Conservation (phyloP, 2,797 vertebrate species). For the Anguilla megastoma region DNA sequence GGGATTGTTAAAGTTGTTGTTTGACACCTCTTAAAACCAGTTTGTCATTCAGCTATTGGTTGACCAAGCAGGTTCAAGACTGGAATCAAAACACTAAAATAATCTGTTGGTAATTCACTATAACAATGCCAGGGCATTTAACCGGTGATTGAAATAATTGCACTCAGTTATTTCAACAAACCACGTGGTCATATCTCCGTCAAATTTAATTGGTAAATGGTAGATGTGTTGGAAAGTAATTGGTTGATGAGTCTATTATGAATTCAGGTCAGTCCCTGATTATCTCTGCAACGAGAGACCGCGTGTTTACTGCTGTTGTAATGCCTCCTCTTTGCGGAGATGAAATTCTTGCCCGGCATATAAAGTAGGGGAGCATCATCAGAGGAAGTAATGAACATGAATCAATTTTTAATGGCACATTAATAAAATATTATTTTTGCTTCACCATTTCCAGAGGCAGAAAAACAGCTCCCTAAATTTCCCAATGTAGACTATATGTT, state of each 20-base stretch:
- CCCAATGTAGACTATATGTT: constrained; percentile 42
- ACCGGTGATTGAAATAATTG: constrained; percentile 6
- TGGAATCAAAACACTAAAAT: background rate
- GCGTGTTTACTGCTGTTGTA: constrained; percentile 42
- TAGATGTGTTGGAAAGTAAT: constrained; percentile 23
- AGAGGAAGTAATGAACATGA: constrained; percentile 61
- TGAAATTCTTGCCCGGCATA: constrained; percentile 49
- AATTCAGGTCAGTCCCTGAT: constrained; percentile 31
- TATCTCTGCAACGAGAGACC: constrained; percentile 41
- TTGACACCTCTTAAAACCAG: background rate
- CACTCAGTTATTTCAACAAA: constrained; percentile 14
- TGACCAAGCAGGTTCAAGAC: background rate
- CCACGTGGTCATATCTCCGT: constrained; percentile 11
- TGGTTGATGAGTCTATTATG: constrained; percentile 36
- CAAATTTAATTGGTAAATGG: constrained; percentile 34
- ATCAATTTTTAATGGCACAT: constrained; percentile 69
- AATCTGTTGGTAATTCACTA: constrained; percentile 4
- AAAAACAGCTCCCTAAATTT: constrained; percentile 43
- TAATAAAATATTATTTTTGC: constrained; percentile 64
- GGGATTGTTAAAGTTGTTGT: background rate
- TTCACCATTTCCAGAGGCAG: constrained; percentile 57
- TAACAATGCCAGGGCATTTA: background rate
- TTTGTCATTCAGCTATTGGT: background rate
- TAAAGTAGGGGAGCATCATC: constrained; percentile 60
- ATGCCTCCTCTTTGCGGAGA: constrained; percentile 53